A percentile compares a stretch with the other conserved stretches of the same genome.
These are phyloP conservation scores for Spatula clypeata DNA, from an alignment of 2,797 vertebrate species.

Conservation along the genomic window DNA sequence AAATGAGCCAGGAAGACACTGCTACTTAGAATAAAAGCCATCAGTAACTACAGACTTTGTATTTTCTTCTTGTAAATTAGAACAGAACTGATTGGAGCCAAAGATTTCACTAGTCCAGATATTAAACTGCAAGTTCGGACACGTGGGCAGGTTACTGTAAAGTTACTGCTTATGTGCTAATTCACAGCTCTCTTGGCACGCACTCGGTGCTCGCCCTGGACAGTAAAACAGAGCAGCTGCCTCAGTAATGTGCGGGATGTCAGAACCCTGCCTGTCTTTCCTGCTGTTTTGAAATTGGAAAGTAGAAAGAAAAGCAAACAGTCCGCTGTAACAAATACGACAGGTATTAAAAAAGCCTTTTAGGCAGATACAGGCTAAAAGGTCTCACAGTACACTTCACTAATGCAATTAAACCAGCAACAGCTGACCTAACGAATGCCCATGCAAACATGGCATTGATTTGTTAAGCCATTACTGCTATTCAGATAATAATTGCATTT, in stretches of 20 bases:
- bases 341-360: not conserved
- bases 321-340: not conserved
- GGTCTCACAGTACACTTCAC: not conserved
- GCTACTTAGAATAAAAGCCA: not conserved
- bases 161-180: fast-evolving
- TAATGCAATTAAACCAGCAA: not conserved
- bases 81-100: not conserved
- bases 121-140: not conserved
- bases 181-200: fast-evolving
- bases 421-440: not conserved
- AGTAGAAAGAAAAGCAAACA: not conserved
- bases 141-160: fast-evolving
- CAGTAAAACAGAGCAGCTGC: not conserved
- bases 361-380: not conserved
- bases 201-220: fast-evolving
- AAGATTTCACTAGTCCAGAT: not conserved
- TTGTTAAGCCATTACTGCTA: not conserved
- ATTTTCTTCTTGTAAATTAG: not conserved
- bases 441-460: not conserved
- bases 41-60: not conserved
- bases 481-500: not conserved
- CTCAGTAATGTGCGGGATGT: fast-evolving
- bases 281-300: not conserved
- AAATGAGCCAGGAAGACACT: not conserved
- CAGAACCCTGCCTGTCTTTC: not conserved